phyloP scores from a whole-genome alignment of 2,797 vertebrate species.

The Sebastes trivittatus region DNA sequence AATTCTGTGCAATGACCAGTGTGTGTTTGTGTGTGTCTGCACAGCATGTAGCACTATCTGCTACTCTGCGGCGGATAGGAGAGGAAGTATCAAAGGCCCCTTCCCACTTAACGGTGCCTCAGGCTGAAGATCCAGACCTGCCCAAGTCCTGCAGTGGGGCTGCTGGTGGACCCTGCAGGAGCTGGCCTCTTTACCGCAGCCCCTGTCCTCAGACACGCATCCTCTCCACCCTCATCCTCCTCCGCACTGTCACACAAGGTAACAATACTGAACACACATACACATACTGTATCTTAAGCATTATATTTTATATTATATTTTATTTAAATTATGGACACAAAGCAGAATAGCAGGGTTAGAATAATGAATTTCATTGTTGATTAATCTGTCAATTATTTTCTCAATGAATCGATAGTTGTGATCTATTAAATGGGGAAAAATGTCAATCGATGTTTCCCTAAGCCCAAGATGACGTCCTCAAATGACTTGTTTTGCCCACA shows the following conservation, averaged over 20 bases:
- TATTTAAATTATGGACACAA: neutral
- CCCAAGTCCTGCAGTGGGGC: constrained; percentile 48
- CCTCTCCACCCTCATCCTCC: constrained; percentile 87
- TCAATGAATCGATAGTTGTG: no score
- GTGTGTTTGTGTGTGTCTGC: constrained; percentile 23
- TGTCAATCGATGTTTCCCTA: no score
- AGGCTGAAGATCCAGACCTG: constrained; percentile 52
- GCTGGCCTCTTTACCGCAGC: constrained; percentile 83
- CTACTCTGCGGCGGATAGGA: constrained; percentile 87
- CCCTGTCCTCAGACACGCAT: constrained; percentile 83
- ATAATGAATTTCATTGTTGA: neutral
- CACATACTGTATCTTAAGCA: neutral
- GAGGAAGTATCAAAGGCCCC: constrained; percentile 85
- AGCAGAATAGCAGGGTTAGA: neutral
- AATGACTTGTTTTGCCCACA: no score
- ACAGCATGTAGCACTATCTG: constrained; percentile 80
- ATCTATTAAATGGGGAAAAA: no score
- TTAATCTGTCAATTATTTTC: no score
- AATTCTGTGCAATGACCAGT: neutral
- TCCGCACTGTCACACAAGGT: constrained; percentile 91
- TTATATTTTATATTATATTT: neutral
- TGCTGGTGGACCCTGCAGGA: constrained; percentile 62
- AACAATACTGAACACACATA: constrained; percentile 6
- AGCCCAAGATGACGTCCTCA: no score
- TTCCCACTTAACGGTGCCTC: constrained; percentile 27